Percentiles rank a stretch among this genome's conserved stretches.
phyloP scores from a whole-genome alignment of 2,888 invertebrate species.

The Cataglyphis cursor region DNA sequence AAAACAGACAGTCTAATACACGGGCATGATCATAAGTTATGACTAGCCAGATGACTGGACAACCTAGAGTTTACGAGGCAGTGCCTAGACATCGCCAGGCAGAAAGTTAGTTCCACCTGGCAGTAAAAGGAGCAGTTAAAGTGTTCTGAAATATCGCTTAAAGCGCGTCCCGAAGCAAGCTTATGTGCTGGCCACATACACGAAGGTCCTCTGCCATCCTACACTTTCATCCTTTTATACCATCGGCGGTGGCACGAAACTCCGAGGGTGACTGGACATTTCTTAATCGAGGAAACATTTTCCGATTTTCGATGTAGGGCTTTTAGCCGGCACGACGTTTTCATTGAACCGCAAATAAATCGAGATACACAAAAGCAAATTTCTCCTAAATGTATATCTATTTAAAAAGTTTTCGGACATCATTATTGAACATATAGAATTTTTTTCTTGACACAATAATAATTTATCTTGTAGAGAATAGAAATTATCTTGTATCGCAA shows the following conservation, averaged over 20 bases:
- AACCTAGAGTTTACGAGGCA: conserved; percentile 67
- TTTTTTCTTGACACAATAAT: not conserved
- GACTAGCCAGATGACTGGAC: conserved; percentile 65
- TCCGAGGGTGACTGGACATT: not conserved
- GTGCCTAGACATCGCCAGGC: conserved; percentile 60
- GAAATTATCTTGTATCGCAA: not conserved
- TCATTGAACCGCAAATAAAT: not conserved
- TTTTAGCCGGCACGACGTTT: not conserved
- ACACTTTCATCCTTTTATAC: conserved; percentile 3
- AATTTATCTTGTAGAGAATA: not conserved
- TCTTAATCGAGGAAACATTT: conserved; percentile 39
- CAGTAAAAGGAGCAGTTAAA: conserved; percentile 68
- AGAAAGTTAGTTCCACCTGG: conserved; percentile 72
- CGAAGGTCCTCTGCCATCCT: not conserved
- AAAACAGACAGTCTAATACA: conserved; percentile 60
- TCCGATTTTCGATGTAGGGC: not conserved
- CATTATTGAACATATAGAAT: not conserved
- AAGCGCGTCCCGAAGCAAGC: conserved; percentile 43
- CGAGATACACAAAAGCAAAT: not conserved
- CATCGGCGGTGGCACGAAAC: not conserved
- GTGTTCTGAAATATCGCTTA: conserved; percentile 67
- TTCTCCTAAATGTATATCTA: not conserved
- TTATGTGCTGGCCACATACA: conserved; percentile 1
- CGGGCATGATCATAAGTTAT: conserved; percentile 70
- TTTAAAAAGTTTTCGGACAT: not conserved